Conservation (phyloP, 2,113 vertebrate genomes). For the Connochaetes taurinus region DNA sequence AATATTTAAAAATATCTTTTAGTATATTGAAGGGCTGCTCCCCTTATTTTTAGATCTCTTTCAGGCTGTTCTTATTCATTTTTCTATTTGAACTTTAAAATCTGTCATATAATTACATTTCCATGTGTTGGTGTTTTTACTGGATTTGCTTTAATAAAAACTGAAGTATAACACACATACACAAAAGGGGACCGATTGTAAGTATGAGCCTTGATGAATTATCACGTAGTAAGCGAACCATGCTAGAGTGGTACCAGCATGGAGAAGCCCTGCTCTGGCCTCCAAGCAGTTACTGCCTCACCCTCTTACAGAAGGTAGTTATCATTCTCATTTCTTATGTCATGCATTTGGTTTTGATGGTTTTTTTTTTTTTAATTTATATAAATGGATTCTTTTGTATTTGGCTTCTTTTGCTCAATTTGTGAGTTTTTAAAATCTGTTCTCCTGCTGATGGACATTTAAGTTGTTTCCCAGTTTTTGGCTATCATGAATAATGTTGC, state of each 20-base stretch:
- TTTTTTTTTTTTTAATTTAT: not conserved
- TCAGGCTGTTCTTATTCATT: not conserved
- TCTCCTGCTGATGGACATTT: not conserved
- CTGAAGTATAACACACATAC: not conserved
- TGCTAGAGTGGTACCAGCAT: not conserved
- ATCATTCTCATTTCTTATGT: not conserved
- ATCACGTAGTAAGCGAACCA: not conserved
- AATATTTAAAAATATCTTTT: not conserved
- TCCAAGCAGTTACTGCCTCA: not conserved
- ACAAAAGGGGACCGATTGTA: not conserved
- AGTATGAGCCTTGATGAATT: not conserved
- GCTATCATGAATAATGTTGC: not conserved
- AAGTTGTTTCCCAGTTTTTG: not conserved
- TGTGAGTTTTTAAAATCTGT: not conserved
- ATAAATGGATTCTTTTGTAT: not conserved
- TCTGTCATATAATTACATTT: not conserved
- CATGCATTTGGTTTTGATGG: not conserved
- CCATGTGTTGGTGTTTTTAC: not conserved
- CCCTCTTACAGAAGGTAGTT: not conserved
- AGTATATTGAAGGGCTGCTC: not conserved
- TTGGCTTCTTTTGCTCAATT: not conserved
- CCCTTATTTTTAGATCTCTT: not conserved
- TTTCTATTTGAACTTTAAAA: conserved; percentile 33
- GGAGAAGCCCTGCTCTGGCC: rapidly evolving
- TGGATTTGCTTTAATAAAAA: conserved; percentile 19